Base-by-base conservation (phyloP, 2,888 invertebrate genomes). In the Drosophila paranaensis region DNA sequence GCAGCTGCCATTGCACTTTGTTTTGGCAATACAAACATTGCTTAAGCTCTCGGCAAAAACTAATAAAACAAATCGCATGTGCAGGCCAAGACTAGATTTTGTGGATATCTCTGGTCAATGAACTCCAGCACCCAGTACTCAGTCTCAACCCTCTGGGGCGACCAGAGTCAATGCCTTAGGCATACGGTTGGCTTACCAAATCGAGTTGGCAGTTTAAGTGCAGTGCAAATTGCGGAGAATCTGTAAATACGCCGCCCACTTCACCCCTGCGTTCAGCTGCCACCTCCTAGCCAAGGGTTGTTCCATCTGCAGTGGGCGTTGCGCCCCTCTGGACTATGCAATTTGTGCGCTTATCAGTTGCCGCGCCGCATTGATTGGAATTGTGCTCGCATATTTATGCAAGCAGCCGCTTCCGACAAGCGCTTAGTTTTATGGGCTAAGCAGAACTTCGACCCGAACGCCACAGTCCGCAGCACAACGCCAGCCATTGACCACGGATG, bases 41-140 rank as follows among this genome's bases (percentile, higher is more conserved):
- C 66, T 54, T 73, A 53, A 50, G 60, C 63, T 55, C 30, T 40
- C 13, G 51, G 64, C 75, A 68, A 74, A 89, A 84, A 89, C 90
- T 89, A 89, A 84, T 84, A 84, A 89, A 89, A 83, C 89, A 83
- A 87, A 83, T 88, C 82, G 88, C 88, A 89, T 89, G 89, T 89
- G 88, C 76, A 69, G 50, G 69, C 89, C 87, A 81, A 88, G 60
- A 70, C 68, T 71, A 55, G 79, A 68, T 81, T 62, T 43, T 57
- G 39, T 82, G 64, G 72, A 85, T 85, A 67, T 63, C 64, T 46
- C 42, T 80, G 82, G 89, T 89, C 89, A 89, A 78, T 89, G 82
- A 83, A 83, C 82, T 78, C 14, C 20, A 35, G 25, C 61, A 45
- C 25, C 20, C 43, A 43, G 45, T 50, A 16, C 61, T 37, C 43